phyloP scores from a whole-genome alignment of 1,140 invertebrate genomes.

The Tigriopus japonicus region DNA sequence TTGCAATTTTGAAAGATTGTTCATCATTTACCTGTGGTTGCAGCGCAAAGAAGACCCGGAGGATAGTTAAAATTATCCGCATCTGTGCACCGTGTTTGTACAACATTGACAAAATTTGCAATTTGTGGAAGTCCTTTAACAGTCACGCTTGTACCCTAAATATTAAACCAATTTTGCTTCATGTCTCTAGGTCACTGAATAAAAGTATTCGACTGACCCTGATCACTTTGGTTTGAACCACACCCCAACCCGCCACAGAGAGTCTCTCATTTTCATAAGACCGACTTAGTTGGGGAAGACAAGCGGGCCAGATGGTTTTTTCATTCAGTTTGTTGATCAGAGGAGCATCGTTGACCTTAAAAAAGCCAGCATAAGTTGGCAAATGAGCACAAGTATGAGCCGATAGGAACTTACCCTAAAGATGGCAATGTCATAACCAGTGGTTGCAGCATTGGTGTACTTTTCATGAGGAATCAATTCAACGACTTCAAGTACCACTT shows the following conservation, averaged over 20 bases:
- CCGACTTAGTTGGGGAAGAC: neutral
- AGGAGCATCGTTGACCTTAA: neutral
- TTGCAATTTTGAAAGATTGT: too few species aligned
- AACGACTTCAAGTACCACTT: neutral
- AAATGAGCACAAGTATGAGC: too few species aligned
- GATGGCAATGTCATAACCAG: constrained; percentile 14
- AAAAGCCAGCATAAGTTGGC: too few species aligned
- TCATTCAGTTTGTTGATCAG: neutral
- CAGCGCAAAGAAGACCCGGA: too few species aligned
- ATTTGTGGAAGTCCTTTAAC: neutral
- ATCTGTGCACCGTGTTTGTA: neutral
- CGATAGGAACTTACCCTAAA: constrained; percentile 10
- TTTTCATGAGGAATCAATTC: neutral
- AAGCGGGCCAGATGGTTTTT: neutral
- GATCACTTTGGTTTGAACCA: neutral
- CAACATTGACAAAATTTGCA: neutral
- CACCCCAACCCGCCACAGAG: neutral
- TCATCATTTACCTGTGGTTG: too few species aligned
- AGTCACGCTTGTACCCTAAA: neutral
- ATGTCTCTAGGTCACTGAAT: neutral
- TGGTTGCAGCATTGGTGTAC: neutral
- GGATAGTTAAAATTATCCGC: neutral
- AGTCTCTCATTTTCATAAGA: neutral
- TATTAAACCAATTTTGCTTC: too few species aligned
- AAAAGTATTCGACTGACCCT: neutral